Conservation (phyloP, 2,888 invertebrate species). For the Drosophila fulvimacula region DNA sequence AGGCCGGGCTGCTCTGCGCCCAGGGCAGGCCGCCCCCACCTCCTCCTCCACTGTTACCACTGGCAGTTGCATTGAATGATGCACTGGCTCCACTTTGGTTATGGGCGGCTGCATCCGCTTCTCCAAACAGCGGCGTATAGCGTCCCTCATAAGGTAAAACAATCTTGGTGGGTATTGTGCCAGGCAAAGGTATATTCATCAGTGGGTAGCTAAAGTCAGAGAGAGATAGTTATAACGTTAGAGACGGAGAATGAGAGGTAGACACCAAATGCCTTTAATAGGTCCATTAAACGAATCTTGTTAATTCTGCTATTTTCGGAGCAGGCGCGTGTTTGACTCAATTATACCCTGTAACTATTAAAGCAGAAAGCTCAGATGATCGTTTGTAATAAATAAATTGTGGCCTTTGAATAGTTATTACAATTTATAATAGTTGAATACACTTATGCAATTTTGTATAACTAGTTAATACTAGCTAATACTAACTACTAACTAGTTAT, state of each 20-base stretch:
- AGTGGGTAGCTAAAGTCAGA: slow-evolving; percentile 89
- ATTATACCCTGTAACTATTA: slow-evolving; percentile 1
- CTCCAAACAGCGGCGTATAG: slow-evolving; percentile 74
- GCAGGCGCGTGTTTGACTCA: slow-evolving; percentile 9
- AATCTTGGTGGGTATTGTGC: slow-evolving; percentile 92
- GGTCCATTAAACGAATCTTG: slow-evolving; percentile 14
- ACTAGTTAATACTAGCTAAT: too few species aligned
- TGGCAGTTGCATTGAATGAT: slow-evolving; percentile 40
- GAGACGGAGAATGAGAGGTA: slow-evolving; percentile 7
- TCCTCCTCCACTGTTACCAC: slow-evolving; percentile 15
- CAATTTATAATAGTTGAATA: background rate
- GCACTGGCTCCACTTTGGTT: slow-evolving; percentile 47
- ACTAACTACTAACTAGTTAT: too few species aligned
- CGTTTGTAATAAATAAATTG: background rate
- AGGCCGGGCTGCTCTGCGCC: slow-evolving; percentile 87
- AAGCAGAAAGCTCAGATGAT: background rate
- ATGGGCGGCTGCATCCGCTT: slow-evolving; percentile 15
- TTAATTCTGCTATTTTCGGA: slow-evolving; percentile 10
- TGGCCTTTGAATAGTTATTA: background rate
- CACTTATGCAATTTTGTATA: background rate
- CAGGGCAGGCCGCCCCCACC: slow-evolving; percentile 85
- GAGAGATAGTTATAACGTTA: too few species aligned
- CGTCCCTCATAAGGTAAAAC: slow-evolving; percentile 86
- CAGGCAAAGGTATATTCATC: slow-evolving; percentile 94
- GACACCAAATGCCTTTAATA: slow-evolving; percentile 3